A percentile compares a stretch with the other conserved stretches of the same genome.
phyloP scores from a whole-genome alignment of 2,113 vertebrate species.

The Poeciliopsis retropinna region DNA sequence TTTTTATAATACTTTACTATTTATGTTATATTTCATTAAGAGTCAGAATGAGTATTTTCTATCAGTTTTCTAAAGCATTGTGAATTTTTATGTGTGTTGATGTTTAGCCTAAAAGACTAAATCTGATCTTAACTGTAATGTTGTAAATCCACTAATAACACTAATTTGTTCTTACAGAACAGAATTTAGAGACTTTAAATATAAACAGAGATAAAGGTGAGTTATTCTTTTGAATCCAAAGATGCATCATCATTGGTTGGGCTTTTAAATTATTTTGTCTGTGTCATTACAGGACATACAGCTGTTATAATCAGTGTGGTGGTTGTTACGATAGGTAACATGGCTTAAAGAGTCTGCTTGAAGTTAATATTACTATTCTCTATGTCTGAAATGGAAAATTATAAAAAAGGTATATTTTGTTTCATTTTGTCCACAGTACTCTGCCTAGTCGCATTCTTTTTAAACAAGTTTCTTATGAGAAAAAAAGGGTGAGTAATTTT shows the following conservation, averaged over 20 bases:
- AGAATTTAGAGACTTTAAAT: rapidly evolving
- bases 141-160: not conserved
- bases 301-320: constrained; percentile 4
- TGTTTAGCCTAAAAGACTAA: not conserved
- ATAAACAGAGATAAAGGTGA: constrained; percentile 22
- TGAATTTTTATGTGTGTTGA: not conserved
- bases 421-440: constrained; percentile 28
- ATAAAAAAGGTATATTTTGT: not conserved
- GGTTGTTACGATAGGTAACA: constrained; percentile 40
- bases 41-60: not conserved
- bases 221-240: not conserved
- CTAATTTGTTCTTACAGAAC: constrained; percentile 29
- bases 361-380: not conserved
- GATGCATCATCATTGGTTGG: not conserved
- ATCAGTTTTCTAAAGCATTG: not conserved
- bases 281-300: constrained; percentile 46
- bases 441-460: rapidly evolving
- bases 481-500: constrained; percentile 68
- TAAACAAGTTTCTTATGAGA: constrained; percentile 14
- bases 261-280: not conserved
- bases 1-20: not conserved
- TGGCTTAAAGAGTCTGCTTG: not conserved
- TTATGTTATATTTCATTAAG: not conserved
- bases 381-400: not conserved
- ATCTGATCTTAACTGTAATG: not conserved